A percentile compares a stretch with the other conserved stretches of the same genome.
Evolutionary conservation across 2,113 vertebrate species (phyloP).

Genomic region (Tetrao urogallus): DNA sequence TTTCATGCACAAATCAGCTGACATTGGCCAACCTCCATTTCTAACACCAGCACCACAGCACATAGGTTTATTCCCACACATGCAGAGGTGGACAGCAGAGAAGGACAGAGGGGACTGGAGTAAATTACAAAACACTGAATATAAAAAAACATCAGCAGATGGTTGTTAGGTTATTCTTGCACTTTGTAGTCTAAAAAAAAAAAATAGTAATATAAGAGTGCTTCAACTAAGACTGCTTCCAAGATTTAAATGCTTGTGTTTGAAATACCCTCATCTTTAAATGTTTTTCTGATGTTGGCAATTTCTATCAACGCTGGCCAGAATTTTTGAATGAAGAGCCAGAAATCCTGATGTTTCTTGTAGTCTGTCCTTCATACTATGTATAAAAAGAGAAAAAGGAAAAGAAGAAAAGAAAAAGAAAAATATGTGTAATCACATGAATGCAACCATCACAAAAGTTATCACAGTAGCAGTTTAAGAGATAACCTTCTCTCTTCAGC

Average conservation of each 20-base stretch:
- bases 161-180: neutral
- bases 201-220: neutral
- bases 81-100: neutral
- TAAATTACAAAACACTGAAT: neutral
- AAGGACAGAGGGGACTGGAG: neutral
- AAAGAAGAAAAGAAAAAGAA: neutral
- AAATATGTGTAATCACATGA: neutral
- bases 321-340: neutral
- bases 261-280: neutral
- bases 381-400: neutral
- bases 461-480: neutral
- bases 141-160: neutral
- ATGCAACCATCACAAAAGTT: neutral
- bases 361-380: neutral
- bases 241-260: neutral
- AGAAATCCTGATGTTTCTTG: neutral
- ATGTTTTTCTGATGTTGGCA: neutral
- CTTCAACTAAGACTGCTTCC: neutral
- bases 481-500: neutral
- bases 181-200: neutral
- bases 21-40: constrained; percentile 1
- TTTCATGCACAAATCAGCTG: constrained; percentile 26
- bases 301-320: neutral
- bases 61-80: neutral
- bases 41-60: neutral